Percentiles rank a stretch among this genome's conserved stretches.
phyloP scores from a whole-genome alignment of 2,797 vertebrate species.

The Okamejei kenojei region DNA sequence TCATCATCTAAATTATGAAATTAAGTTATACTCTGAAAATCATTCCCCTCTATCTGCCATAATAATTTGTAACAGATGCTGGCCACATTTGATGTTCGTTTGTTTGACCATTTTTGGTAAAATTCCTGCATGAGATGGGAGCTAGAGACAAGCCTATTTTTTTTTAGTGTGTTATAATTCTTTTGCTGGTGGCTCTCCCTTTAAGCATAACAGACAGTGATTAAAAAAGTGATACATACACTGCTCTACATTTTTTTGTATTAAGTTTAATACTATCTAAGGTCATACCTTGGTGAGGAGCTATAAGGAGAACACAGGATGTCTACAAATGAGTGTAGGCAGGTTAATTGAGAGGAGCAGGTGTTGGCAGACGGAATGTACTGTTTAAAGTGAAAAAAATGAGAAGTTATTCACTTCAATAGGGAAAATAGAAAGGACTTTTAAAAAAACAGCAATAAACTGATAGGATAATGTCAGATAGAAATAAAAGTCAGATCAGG shows the following conservation, averaged over 20 bases:
- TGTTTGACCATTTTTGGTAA: slow-evolving; percentile 26
- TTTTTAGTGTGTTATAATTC: background rate
- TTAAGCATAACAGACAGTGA: background rate
- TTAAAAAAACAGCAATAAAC: background rate
- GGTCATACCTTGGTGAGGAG: background rate
- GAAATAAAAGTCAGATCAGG: background rate
- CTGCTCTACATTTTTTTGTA: background rate
- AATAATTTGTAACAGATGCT: slow-evolving; percentile 16
- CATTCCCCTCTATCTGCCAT: background rate
- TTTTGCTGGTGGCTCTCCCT: background rate
- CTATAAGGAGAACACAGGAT: background rate
- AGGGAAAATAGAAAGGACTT: background rate
- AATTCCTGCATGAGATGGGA: background rate
- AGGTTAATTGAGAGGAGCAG: too few species aligned
- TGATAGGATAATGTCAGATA: background rate
- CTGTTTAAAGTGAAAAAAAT: too few species aligned
- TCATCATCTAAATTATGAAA: background rate
- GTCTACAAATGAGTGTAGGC: too few species aligned
- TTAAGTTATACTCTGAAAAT: background rate
- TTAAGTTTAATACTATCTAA: background rate
- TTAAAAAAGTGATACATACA: background rate
- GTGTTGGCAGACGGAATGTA: too few species aligned
- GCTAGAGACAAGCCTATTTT: background rate
- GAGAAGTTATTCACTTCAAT: too few species aligned
- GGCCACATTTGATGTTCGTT: background rate